A percentile compares a stretch with the other conserved stretches of the same genome.
These are phyloP conservation scores for Psittacula cyanocephala DNA, from an alignment of 2,113 vertebrate genomes.

Conservation along the genomic window DNA sequence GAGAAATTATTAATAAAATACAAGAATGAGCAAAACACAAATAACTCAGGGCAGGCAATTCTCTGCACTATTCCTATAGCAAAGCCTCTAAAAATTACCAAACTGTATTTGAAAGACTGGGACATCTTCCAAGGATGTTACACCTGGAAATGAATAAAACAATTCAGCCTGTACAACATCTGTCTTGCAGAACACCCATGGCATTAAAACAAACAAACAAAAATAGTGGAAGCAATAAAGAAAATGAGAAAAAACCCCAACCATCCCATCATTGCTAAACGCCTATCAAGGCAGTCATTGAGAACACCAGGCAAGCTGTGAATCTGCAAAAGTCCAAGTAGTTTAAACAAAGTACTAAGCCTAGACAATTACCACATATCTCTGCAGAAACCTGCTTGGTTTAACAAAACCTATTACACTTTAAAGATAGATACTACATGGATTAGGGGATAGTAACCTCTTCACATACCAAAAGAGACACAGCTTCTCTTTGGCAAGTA, in stretches of 20 bases:
- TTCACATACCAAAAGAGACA: neutral
- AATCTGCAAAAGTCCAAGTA: neutral
- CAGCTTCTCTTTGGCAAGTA: neutral
- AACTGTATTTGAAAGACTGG: slow-evolving; percentile 14
- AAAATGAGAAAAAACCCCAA: neutral
- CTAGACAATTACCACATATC: neutral
- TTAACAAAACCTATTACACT: neutral
- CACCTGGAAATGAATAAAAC: slow-evolving; percentile 42
- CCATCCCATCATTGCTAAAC: neutral
- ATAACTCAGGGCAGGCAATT: neutral
- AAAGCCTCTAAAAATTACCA: slow-evolving; percentile 2
- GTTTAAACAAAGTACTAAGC: neutral
- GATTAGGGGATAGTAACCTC: neutral
- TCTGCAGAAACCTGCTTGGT: neutral
- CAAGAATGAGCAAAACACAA: neutral
- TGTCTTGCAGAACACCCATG: slow-evolving; percentile 6
- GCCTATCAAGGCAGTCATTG: neutral
- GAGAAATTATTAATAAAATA: slow-evolving; percentile 23
- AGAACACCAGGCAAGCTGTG: neutral
- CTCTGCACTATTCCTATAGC: neutral
- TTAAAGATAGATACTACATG: neutral
- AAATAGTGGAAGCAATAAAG: neutral
- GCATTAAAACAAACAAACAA: slow-evolving; percentile 20
- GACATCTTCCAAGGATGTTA: slow-evolving; percentile 31
- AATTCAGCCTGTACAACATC: slow-evolving; percentile 13